These are phyloP conservation scores for Nomada flava DNA, from an alignment of 2,888 invertebrate species.

Conservation along the genomic window DNA sequence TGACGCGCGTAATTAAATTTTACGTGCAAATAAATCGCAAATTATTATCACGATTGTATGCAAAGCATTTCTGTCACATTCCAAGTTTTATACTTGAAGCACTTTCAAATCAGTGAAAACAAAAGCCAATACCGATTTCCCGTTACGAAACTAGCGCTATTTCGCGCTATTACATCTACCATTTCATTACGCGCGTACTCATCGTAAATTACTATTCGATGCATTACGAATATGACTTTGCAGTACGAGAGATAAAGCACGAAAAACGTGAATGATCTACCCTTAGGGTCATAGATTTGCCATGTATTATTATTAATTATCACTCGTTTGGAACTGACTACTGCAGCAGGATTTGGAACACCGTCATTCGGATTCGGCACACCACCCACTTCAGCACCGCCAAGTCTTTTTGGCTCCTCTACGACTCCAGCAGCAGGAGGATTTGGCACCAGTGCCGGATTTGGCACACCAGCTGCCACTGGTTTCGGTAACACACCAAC, in stretches of 20 bases:
- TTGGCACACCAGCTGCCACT: constrained; percentile 85
- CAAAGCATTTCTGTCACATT: constrained; percentile 28
- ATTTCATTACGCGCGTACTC: not conserved
- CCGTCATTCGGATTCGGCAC: constrained; percentile 83
- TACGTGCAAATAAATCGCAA: constrained; percentile 3
- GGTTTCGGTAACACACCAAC: constrained; percentile 84
- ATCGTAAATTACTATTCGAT: not conserved
- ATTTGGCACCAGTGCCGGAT: constrained; percentile 85
- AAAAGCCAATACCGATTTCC: constrained; percentile 17
- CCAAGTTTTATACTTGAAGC: constrained; percentile 8
- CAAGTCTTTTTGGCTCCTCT: constrained; percentile 84
- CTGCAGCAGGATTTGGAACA: constrained; percentile 83
- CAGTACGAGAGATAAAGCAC: too few species aligned
- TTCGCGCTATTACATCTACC: not conserved
- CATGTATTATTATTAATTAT: not conserved
- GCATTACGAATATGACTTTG: too few species aligned
- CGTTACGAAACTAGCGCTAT: not conserved
- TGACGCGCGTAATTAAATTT: constrained; percentile 4
- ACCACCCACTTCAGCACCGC: constrained; percentile 85
- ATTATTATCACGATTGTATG: constrained; percentile 3
- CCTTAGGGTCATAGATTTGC: not conserved
- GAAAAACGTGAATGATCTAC: too few species aligned
- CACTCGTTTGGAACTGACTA: not conserved
- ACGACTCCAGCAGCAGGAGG: constrained; percentile 76
- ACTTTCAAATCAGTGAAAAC: constrained; percentile 27